A percentile compares a stretch with the other conserved stretches of the same genome.
These are phyloP conservation scores for Athene noctua DNA, from an alignment of 2,113 vertebrate species.

Conservation along the genomic window DNA sequence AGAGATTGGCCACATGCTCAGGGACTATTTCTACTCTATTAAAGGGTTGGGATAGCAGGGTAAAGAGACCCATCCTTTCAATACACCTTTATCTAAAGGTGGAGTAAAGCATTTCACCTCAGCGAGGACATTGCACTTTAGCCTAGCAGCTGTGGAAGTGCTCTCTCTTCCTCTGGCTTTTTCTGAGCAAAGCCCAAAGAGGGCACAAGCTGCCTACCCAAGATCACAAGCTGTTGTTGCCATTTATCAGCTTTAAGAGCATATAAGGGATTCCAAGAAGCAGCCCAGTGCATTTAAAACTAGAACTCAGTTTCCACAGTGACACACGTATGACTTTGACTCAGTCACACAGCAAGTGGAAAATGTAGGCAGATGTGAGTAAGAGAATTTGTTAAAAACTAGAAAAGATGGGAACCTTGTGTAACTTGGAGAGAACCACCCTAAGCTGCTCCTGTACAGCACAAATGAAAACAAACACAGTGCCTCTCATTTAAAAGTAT, in stretches of 20 bases:
- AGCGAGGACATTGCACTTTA: fast-evolving
- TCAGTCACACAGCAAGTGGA: background rate
- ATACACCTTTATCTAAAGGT: background rate
- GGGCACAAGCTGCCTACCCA: background rate
- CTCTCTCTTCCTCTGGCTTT: background rate
- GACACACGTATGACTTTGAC: background rate
- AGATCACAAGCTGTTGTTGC: background rate
- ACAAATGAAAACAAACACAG: background rate
- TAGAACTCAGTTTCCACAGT: background rate
- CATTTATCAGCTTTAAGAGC: background rate
- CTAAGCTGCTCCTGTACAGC: background rate
- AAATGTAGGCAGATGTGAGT: background rate
- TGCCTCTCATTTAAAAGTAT: background rate
- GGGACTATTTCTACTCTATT: background rate
- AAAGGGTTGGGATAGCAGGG: background rate
- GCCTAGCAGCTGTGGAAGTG: background rate
- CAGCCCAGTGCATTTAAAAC: background rate
- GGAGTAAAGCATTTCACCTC: background rate
- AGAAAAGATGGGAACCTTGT: background rate
- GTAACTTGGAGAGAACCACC: background rate
- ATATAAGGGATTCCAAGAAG: background rate
- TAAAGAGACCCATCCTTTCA: background rate
- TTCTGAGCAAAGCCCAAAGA: background rate
- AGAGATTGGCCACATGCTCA: background rate
- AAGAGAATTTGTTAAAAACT: background rate